Evolutionary conservation across 1,140 invertebrate species (phyloP).

Genomic region (Camponotus floridanus): DNA sequence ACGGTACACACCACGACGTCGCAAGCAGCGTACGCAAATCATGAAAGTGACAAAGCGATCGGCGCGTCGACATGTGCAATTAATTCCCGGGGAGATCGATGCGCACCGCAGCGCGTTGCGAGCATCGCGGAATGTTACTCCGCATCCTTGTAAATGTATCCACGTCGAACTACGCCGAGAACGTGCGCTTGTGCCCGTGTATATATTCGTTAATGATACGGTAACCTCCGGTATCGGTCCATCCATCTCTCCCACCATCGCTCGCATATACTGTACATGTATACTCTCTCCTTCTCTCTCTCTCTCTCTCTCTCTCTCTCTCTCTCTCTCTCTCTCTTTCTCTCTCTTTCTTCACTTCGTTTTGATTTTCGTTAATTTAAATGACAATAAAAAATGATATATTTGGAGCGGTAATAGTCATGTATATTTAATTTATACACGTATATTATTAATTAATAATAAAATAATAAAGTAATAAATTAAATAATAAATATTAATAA

Average conservation of each 20-base stretch:
- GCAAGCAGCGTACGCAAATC: conserved; percentile 49
- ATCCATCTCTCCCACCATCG: conserved; percentile 21
- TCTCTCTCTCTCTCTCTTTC: neutral
- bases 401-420: neutral
- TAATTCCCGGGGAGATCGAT: conserved; percentile 55
- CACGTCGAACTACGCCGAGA: conserved; percentile 38
- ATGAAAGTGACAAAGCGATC: conserved; percentile 64
- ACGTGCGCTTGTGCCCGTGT: conserved; percentile 9
- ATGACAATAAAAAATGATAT: neutral
- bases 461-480: too few species aligned
- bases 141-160: conserved; percentile 45
- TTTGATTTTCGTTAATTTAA: conserved; percentile 5
- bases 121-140: conserved; percentile 40
- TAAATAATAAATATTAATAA: too few species aligned
- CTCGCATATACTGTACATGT: neutral
- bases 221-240: conserved; percentile 17
- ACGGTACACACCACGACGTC: conserved; percentile 27
- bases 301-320: neutral
- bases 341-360: neutral
- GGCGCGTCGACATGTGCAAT: conserved; percentile 48
- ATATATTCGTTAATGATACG: conserved; percentile 52
- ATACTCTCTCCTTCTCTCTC: neutral
- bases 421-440: neutral
- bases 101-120: conserved; percentile 6
- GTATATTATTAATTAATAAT: too few species aligned